A percentile compares a stretch with the other conserved stretches of the same genome.
These are phyloP conservation scores for Platyrinchus mystaceus DNA, from an alignment of 2,797 vertebrate genomes.

Conservation along the genomic window DNA sequence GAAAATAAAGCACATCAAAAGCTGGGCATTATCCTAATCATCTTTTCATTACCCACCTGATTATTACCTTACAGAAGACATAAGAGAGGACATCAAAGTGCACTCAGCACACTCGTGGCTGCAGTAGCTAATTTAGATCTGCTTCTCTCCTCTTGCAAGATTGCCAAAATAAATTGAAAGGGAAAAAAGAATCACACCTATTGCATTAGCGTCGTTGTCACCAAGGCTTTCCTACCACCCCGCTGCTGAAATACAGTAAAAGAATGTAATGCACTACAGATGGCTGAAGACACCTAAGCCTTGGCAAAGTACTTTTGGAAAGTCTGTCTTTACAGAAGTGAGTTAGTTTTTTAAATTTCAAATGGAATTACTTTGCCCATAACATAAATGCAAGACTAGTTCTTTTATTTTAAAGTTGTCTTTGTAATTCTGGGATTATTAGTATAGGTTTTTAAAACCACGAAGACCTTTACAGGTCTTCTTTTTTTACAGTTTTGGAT, in stretches of 20 bases:
- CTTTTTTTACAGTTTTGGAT: background rate
- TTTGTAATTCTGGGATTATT: background rate
- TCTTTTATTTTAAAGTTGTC: background rate
- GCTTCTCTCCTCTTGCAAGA: background rate
- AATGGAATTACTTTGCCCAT: background rate
- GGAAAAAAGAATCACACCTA: background rate
- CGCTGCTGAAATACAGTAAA: background rate
- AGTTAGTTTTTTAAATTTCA: background rate
- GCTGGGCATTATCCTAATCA: background rate
- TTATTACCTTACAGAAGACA: background rate
- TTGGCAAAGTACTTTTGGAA: background rate
- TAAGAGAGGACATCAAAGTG: background rate
- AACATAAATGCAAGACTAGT: background rate
- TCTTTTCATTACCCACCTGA: background rate
- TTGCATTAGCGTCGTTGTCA: background rate
- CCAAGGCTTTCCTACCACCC: background rate
- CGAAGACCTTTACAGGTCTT: background rate
- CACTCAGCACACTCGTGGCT: background rate
- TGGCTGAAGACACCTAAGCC: background rate
- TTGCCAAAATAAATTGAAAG: slow-evolving; percentile 33
- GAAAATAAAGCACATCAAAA: background rate
- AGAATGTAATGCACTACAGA: background rate
- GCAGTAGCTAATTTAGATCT: background rate
- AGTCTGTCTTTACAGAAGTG: background rate
- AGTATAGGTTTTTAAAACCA: background rate